Percentiles rank a stretch among this genome's conserved stretches.
Evolutionary conservation across 2,888 invertebrate genomes (phyloP).

Genomic region (Hirtodrosophila trivittata): DNA sequence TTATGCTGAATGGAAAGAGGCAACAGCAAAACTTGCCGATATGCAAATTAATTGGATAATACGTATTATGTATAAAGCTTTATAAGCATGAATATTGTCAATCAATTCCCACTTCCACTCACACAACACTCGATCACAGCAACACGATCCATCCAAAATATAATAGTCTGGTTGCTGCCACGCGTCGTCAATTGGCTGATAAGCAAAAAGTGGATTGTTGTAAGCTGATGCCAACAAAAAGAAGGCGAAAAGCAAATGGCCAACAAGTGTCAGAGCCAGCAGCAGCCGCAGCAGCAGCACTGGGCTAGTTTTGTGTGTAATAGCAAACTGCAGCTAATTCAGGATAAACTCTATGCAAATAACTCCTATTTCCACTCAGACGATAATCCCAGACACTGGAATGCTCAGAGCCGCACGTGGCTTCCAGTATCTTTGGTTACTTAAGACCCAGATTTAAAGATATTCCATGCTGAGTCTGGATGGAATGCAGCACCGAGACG

Average conservation of each 20-base stretch:
- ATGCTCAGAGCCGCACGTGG: background rate
- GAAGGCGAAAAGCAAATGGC: slow-evolving; percentile 30
- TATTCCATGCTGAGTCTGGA: no score
- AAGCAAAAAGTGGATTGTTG: slow-evolving; percentile 24
- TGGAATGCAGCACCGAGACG: no score
- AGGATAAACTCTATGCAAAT: slow-evolving; percentile 19
- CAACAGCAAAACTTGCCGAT: background rate
- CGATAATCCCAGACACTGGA: no score
- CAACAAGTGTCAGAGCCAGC: slow-evolving; percentile 19
- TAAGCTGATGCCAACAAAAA: slow-evolving; percentile 32
- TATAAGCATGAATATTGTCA: slow-evolving; percentile 15
- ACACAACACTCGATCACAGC: background rate
- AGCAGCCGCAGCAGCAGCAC: slow-evolving; percentile 10
- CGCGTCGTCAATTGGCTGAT: slow-evolving; percentile 48
- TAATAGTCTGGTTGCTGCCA: slow-evolving; percentile 48
- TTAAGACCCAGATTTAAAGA: no score
- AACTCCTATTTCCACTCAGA: slow-evolving; percentile 21
- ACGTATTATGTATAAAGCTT: slow-evolving; percentile 25
- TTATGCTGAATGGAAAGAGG: slow-evolving; percentile 45
- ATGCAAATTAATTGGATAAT: slow-evolving; percentile 27
- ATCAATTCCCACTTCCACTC: slow-evolving; percentile 12
- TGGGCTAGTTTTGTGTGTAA: slow-evolving; percentile 9
- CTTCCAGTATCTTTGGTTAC: background rate
- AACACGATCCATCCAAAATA: slow-evolving; percentile 11
- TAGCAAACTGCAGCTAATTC: slow-evolving; percentile 19